phyloP scores from a whole-genome alignment of 2,888 invertebrate genomes.

The Pollenia griseotomentosa region DNA sequence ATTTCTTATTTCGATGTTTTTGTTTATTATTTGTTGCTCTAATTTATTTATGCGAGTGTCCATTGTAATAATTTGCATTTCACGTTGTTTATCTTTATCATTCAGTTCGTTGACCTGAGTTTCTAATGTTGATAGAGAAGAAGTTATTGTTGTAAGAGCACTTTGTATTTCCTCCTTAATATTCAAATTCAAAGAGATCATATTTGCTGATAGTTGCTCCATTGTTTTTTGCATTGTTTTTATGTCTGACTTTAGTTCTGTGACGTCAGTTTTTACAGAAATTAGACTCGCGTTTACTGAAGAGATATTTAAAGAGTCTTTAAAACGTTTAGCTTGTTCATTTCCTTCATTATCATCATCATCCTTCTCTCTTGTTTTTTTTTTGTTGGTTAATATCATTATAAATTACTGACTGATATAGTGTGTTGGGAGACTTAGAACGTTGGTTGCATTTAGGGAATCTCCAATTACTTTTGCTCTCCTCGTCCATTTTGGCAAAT shows the following conservation, averaged over 20 bases:
- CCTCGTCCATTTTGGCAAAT: no score
- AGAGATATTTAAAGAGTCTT: no score
- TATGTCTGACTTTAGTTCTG: not conserved
- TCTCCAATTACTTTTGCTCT: no score
- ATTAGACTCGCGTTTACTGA: no score
- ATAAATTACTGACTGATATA: no score
- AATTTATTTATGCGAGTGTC: constrained; percentile 25
- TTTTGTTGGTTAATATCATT: no score
- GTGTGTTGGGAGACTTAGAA: no score
- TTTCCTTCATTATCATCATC: no score
- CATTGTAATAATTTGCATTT: not conserved
- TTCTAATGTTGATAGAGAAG: not conserved
- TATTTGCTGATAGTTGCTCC: constrained; percentile 7
- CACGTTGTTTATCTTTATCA: not conserved
- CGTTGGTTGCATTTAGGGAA: no score
- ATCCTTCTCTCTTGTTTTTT: no score
- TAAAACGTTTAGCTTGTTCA: no score
- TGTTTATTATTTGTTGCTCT: constrained; percentile 7
- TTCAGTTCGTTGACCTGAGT: constrained; percentile 12
- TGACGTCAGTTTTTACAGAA: no score
- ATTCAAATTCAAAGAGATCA: not conserved
- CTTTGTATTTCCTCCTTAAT: not conserved
- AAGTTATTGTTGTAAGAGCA: not conserved
- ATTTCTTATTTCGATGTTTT: constrained; percentile 1
- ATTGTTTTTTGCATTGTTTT: not conserved